phyloP scores from a whole-genome alignment of 1,140 invertebrate species.

The Branchinecta lynchi region DNA sequence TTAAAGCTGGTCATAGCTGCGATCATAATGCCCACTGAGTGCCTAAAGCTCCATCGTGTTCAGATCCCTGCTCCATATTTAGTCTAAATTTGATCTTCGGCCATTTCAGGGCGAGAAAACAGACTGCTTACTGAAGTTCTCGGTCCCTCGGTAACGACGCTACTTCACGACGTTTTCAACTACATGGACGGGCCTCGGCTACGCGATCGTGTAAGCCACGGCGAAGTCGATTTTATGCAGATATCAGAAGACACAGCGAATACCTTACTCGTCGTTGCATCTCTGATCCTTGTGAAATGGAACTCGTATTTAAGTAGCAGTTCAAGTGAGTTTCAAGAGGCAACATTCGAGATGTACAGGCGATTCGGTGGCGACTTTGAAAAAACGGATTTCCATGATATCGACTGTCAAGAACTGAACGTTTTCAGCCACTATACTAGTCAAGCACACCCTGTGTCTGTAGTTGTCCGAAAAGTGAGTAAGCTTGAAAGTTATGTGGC shows the following conservation, averaged over 20 bases:
- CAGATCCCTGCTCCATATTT: too few species aligned
- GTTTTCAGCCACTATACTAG: background rate
- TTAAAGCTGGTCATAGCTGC: too few species aligned
- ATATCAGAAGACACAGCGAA: background rate
- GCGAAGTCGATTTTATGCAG: constrained; percentile 19
- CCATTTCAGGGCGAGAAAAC: background rate
- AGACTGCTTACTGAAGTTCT: constrained; percentile 12
- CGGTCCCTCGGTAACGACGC: background rate
- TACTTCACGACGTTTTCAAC: constrained; percentile 26
- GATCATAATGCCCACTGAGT: too few species aligned
- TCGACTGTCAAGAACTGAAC: background rate
- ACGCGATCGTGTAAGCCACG: constrained; percentile 31
- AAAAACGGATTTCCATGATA: background rate
- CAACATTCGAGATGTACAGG: background rate
- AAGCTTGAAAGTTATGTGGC: background rate
- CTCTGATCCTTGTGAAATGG: constrained; percentile 7
- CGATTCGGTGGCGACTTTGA: background rate
- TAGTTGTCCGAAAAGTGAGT: background rate
- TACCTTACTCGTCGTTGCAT: constrained; percentile 7
- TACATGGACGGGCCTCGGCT: constrained; percentile 29
- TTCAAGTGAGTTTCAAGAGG: background rate
- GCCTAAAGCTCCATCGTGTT: too few species aligned
- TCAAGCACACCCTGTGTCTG: background rate
- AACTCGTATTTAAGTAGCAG: background rate
- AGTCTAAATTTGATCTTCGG: too few species aligned